Base-by-base conservation (phyloP, 2,888 invertebrate species). In the Lycia hirtaria region DNA sequence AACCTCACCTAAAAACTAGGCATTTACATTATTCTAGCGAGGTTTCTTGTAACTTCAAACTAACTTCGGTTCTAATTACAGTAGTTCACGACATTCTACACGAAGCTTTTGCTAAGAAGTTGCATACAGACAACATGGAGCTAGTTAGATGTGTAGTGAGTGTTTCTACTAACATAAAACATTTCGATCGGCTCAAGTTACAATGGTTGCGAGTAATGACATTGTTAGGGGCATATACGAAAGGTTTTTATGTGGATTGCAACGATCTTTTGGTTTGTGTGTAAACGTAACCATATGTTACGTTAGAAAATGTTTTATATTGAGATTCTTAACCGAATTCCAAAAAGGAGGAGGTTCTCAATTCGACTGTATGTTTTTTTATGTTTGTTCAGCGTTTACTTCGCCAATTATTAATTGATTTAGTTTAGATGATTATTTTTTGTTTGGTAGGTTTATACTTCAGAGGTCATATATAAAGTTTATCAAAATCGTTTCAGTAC, bases 181-280 rank as follows among this genome's bases (percentile, higher is more conserved):
- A 58, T 57, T 62, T 56, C 53, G 43, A 63, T 61, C 56, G 52
- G 65, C 54, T 60, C 49, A 58, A 60, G 62, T 61, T 62, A 67
- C 67, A 68, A 65, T 64, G 53, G 60, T 62, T 35, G 57, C 69
- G 67, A 73, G 47, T 69, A 69, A 75, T 67, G 71, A 63, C 60
- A 68, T 64, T 70, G 61, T 70, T 60, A 72, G 62, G 50, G 52
- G 64, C 63, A 71, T 69, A 67, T 66, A 71, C 69, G 67, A 58
- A 62, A 62, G 60, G 67, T 63, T 62, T 63, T 38, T 35, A 15
- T 17, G 19, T 19, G 37, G 4, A 1, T 3, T 37, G 1, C 10
- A 14, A 17, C 17, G 28, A 28, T 9, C 10, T 28, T 9, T 28
- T 28, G 3, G 10, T 28, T 28, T 28, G 1, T 26, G n/a, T 26